Base-by-base conservation (phyloP, 37 sponge, comb jelly and placozoan species). In the Petrosia ficiformis region DNA sequence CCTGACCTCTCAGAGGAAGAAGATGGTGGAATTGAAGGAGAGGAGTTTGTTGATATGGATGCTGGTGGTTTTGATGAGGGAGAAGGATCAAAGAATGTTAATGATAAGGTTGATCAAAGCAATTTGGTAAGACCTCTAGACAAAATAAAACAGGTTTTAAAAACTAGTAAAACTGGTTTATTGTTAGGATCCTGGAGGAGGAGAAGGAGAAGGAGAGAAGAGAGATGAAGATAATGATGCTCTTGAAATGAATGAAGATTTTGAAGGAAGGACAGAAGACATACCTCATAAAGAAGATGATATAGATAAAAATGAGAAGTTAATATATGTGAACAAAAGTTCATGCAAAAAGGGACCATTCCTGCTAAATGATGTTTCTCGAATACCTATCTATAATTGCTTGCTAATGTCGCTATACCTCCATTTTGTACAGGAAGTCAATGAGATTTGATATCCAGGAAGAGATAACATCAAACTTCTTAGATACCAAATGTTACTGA, bases 41-140 rank as follows among this genome's bases (percentile, higher is more conserved):
- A 76, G 11, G 88, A 89, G 32, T 87, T 90, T 44, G 81, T 83
- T 32, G 90, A 86, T 33, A 65, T 81, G 25, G 93, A 96, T 31
- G 88, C 86, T 31, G 93, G 90, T 39, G 97, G 97, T 0, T 84
- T 96, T 57, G 97, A 90, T 40, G 91, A 96, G 11, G 97, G 97
- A 14, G 67, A 87, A 19, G 97, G 97, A 42, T 37, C 68, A 19
- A 89, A 70, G 26, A 90, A 96, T 84, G 93, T 96, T 30, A 88
- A 86, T 67, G 73, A 87, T 29, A 72, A 86, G 24, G 78, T 59
- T 16, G 73, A 83, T 2, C 34, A 43, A 25, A 44, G 71, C 10
- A 77, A 77, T 34, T n/a, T 84, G 42, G 84, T 84, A 22, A 29
- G 77, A 37, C 19, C n/a, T n/a, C 3, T 3, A 3, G n/a, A 30